Evolutionary conservation across 2,113 vertebrate species (phyloP), one percentile per base, ranked within the genome.

Genomic region (Calyptommatus sinebrachiatus): DNA sequence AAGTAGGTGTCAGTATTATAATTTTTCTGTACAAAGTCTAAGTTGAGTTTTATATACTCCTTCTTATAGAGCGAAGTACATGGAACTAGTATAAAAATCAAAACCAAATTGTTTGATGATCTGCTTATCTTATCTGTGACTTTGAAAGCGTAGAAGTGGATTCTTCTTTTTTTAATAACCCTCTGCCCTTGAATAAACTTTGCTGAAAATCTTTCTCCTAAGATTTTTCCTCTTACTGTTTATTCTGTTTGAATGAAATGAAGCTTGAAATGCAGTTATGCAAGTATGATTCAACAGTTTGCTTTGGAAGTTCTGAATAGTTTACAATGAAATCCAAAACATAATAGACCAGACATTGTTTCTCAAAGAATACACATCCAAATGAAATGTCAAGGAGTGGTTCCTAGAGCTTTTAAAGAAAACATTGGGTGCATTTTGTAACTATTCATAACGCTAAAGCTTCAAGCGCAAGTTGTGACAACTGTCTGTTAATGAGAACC

Each of bases 251-350:
- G 28, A n/a, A 21, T 61, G 46, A 75, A 29, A 69, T 76, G 65
- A 31, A 48, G 72, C 73, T 48, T 81, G 53, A 76, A 76, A 76
- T 62, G 2, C 35, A 4, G 66, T 86, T 70, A 80, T 76, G 26
- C 71, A 85, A 71, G 46, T 77, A 4, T 77, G 69, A 81, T 74
- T n/a, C 79, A 84, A 31, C 21, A 6, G 71, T 84, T 86, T 86
- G 12, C 6, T 70, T 14, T 48, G 53, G 79, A 50, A 76, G 73
- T 62, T 61, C 26, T 62, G 66, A n/a, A 69, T 45, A 11, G 35
- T 75, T 78, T 75, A 61, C 45, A 26, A 50, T 68, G 53, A 28
- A 45, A 70, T 76, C 72, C 79, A 62, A 48, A 62, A 48, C 20
- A 69, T 60, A 61, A 48, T 69, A 76, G 61, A 81, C 66, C 62